Conservation (phyloP, 2,888 invertebrate genomes). For the Augochlorella aurata region DNA sequence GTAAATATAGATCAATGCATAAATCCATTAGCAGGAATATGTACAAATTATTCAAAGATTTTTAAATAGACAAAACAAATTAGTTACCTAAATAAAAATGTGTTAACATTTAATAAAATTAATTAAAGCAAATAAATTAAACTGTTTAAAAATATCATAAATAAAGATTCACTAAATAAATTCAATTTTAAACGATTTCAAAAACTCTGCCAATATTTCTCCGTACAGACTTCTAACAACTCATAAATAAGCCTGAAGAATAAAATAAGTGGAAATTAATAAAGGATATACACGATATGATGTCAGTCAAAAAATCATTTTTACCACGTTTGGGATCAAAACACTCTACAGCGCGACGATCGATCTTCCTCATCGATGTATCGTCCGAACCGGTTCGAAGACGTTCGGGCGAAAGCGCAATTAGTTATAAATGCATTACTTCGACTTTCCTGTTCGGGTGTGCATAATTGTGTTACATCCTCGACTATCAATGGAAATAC, state of each 20-base stretch:
- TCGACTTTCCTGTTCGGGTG: constrained; percentile 29
- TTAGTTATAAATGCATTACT: constrained; percentile 57
- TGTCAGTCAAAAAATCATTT: neutral
- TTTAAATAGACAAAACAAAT: neutral
- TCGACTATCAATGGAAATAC: constrained; percentile 53
- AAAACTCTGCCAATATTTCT: neutral
- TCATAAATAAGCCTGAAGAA: neutral
- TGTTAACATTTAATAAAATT: neutral
- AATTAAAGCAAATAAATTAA: neutral
- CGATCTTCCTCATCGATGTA: neutral
- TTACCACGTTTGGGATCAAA: neutral
- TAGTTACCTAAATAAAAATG: neutral
- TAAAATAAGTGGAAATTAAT: neutral
- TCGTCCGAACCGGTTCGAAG: neutral
- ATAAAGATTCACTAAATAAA: neutral
- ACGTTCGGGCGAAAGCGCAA: constrained; percentile 14
- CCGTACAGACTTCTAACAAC: neutral
- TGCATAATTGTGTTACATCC: constrained; percentile 28
- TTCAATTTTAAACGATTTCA: neutral
- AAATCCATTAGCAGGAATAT: neutral
- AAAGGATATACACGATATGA: neutral
- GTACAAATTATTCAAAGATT: neutral
- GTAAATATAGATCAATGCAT: too few species aligned
- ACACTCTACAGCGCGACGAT: neutral
- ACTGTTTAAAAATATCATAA: neutral